Evolutionary conservation across 2,797 vertebrate species (phyloP).

Genomic region (Dipus sagitta): DNA sequence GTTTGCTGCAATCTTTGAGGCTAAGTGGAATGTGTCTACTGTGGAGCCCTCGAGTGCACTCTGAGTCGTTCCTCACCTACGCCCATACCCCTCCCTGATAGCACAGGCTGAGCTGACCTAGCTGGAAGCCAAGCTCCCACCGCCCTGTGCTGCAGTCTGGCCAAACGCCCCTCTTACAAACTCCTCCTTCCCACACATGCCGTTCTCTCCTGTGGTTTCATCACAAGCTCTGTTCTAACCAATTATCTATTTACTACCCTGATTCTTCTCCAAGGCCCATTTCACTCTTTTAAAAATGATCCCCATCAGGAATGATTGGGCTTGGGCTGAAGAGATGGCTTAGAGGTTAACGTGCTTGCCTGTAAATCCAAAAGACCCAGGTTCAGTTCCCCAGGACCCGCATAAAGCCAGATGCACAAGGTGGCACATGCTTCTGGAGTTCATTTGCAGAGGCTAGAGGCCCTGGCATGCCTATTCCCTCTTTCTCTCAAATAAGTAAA

Average conservation of each 20-base stretch:
- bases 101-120: not conserved
- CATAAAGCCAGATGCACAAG: too few relatives aligned
- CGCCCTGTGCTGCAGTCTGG: not conserved
- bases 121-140: not conserved
- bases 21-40: not conserved
- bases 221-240: not conserved
- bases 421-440: too few relatives aligned
- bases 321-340: not conserved
- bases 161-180: not conserved
- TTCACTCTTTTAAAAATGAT: conserved; percentile 7
- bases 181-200: not conserved
- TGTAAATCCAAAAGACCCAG: too few relatives aligned
- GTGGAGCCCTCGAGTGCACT: not conserved
- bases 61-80: not conserved
- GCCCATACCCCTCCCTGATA: not conserved
- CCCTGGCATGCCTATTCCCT: too few relatives aligned
- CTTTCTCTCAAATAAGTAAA: too few relatives aligned
- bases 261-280: not conserved
- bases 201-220: not conserved
- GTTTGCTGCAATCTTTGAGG: conserved; percentile 36
- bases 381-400: too few relatives aligned
- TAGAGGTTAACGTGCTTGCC: too few relatives aligned
- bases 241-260: not conserved
- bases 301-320: not conserved
- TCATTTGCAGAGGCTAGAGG: too few relatives aligned